phyloP scores from a whole-genome alignment of 1,140 invertebrate species.

The Pollicipes pollicipes region DNA sequence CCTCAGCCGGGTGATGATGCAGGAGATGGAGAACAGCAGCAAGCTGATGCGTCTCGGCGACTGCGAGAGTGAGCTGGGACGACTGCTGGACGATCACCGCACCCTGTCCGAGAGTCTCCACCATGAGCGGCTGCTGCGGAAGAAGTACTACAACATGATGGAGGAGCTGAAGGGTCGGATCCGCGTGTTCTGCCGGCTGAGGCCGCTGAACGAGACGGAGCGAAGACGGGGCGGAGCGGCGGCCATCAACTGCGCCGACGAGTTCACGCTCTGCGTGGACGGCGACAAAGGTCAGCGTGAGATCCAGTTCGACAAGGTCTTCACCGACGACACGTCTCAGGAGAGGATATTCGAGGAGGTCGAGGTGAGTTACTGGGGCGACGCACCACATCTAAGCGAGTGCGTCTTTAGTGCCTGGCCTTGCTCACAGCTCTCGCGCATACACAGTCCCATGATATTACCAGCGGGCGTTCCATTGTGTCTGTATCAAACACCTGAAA shows the following conservation, averaged over 20 bases:
- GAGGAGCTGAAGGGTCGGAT: conserved; percentile 37
- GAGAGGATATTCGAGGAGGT: conserved; percentile 17
- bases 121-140: conserved; percentile 29
- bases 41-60: background rate
- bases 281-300: conserved; percentile 14
- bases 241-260: conserved; percentile 11
- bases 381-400: no score
- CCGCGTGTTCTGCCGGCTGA: conserved; percentile 30
- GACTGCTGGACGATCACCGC: conserved; percentile 25
- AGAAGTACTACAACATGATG: conserved; percentile 34
- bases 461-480: no score
- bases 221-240: conserved; percentile 4
- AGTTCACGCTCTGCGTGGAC: conserved; percentile 14
- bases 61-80: conserved; percentile 11
- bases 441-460: no score
- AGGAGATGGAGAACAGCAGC: conserved; percentile 11
- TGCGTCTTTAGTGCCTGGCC: no score
- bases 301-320: conserved; percentile 19
- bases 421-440: no score
- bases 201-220: conserved; percentile 17
- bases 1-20: conserved; percentile 18
- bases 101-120: conserved; percentile 30
- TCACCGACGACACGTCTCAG: conserved; percentile 14
- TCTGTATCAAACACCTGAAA: no score
- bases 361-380: conserved; percentile 17